Percentiles rank a stretch among this genome's conserved stretches.
These are phyloP conservation scores for Zoroaster sp. DNA, from an alignment of 53 echinoderm and acorn worm genomes.

Conservation along the genomic window DNA sequence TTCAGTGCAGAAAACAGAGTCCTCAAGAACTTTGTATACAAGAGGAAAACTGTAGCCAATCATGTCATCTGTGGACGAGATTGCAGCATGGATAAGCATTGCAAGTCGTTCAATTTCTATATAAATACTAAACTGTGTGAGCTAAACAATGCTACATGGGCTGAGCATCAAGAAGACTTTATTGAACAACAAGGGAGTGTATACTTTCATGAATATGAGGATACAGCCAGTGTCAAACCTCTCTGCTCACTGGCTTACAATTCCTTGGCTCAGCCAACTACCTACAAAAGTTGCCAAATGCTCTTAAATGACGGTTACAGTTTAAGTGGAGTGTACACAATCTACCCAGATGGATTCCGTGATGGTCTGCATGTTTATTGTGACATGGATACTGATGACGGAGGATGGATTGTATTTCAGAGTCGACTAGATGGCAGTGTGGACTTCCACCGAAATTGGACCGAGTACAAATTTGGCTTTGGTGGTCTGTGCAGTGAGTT, in stretches of 20 bases:
- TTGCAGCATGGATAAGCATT: not conserved
- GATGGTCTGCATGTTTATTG: not conserved
- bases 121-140: not conserved
- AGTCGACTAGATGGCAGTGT: not conserved
- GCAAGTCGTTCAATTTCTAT: not conserved
- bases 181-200: not conserved
- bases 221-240: not conserved
- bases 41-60: not conserved
- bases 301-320: not conserved
- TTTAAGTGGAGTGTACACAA: not conserved
- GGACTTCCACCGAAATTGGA: slow-evolving; percentile 5
- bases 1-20: not conserved
- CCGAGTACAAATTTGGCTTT: slow-evolving; percentile 5
- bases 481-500: not conserved
- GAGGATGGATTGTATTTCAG: not conserved
- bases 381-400: slow-evolving; percentile 2
- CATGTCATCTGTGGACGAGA: not conserved
- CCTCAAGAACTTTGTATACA: not conserved
- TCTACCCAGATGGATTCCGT: not conserved
- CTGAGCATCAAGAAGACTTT: not conserved
- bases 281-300: not conserved
- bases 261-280: no score
- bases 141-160: not conserved
- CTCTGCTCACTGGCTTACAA: not conserved
- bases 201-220: slow-evolving; percentile 5